Evolutionary conservation across 2,113 vertebrate genomes (phyloP), one percentile per base, ranked within the genome.

Genomic region (Bambusicola thoracicus): DNA sequence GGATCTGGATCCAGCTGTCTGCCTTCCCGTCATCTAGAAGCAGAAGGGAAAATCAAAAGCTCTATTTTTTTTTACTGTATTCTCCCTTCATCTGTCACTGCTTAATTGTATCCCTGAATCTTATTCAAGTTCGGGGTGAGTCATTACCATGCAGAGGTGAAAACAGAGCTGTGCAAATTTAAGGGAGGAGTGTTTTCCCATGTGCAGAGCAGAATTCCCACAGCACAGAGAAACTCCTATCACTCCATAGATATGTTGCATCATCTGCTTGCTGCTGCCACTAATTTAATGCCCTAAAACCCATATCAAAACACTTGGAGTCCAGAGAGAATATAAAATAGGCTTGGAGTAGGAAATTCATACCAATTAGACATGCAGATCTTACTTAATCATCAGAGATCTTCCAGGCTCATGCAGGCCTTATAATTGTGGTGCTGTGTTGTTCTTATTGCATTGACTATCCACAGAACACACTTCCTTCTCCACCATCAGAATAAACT

Each of bases 41-140:
- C 59, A 89, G 46, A 90, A 87, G 65, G 56, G 73, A 96, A 94
- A 94, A 82, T 90, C 92, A 81, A 75, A 79, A 85, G 51, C 92
- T 93, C 87, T 94, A 25, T 92, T 51, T 91, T 88, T 93, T 88
- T 93, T 75, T 86, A 48, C 62, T 86, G 46, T 51, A 4, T 90
- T 95, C 34, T 85, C 32, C 38, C 19, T 38, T 89, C 41, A 56
- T 73, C 87, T 95, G 22, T 92, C 87, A 95, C 95, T 94, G 92
- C 93, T 90, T 94, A 94, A 92, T 95, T 93, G 87, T 80, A 87
- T 81, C 73, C 82, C 74, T 81, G 85, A 94, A 72, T 90, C 65
- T 93, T 94, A 91, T 78, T 96, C 75, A 90, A 78, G 79, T 65
- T 86, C 85, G 66, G 19, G 16, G 30, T 94, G 90, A 94, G 61